phyloP scores from a whole-genome alignment of 30 jellyfish, hydroid and myxozoan species.

The Hydra vulgaris region DNA sequence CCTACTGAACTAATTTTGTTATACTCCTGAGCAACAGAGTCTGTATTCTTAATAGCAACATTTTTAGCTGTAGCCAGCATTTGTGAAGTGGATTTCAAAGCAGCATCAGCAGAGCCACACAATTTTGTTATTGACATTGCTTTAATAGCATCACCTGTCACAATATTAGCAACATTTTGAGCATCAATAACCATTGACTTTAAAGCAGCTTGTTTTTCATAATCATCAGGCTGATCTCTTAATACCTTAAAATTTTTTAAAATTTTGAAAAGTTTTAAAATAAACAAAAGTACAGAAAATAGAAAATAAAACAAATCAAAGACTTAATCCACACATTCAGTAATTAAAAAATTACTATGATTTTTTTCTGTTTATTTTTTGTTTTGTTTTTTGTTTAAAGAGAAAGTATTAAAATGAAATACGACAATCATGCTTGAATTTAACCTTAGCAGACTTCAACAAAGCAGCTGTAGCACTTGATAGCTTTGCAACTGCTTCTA shows the following conservation, averaged over 20 bases:
- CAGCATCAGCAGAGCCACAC: slow-evolving; percentile 9
- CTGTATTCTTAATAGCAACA: slow-evolving; percentile 15
- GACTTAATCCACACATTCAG: no score
- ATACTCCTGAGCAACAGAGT: slow-evolving; percentile 7
- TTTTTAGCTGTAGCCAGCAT: slow-evolving; percentile 8
- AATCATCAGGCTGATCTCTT: slow-evolving; percentile 7
- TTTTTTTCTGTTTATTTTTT: no score
- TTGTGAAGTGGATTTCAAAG: slow-evolving; percentile 12
- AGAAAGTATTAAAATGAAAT: background rate
- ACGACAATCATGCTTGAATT: background rate
- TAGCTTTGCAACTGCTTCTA: slow-evolving; percentile 15
- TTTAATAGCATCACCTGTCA: slow-evolving; percentile 25
- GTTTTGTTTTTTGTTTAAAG: no score
- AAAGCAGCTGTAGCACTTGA: slow-evolving; percentile 21
- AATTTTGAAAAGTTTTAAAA: background rate
- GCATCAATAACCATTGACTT: slow-evolving; percentile 10
- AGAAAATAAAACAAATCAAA: slow-evolving; percentile 5
- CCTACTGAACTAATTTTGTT: slow-evolving; percentile 11
- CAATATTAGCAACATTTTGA: slow-evolving; percentile 12
- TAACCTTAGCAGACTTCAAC: slow-evolving; percentile 32
- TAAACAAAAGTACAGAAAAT: background rate
- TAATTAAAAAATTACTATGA: no score
- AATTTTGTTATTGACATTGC: slow-evolving; percentile 4
- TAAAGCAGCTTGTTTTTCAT: slow-evolving; percentile 17
- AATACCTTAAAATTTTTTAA: background rate